phyloP scores from a whole-genome alignment of 2,888 invertebrate genomes.

The Phymatocera aterrima region DNA sequence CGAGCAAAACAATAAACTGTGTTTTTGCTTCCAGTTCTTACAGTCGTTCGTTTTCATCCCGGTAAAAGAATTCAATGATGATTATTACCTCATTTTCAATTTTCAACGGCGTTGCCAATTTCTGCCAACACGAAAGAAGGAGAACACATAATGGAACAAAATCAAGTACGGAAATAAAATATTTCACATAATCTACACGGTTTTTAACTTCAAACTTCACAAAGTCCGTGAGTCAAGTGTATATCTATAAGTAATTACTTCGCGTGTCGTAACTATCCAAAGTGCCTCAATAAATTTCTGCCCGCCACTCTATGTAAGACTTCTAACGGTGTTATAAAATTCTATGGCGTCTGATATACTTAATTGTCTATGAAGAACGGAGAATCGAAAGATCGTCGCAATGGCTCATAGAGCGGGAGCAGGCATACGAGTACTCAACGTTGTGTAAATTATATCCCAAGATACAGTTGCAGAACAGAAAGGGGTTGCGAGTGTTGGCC shows the following conservation, averaged over 20 bases:
- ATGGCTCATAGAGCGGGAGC: neutral
- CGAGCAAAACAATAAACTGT: slow-evolving; percentile 28
- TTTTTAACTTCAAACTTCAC: neutral
- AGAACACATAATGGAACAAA: neutral
- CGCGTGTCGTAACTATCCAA: neutral
- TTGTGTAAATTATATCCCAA: neutral
- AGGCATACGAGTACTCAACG: neutral
- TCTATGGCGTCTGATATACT: neutral
- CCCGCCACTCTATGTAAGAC: neutral
- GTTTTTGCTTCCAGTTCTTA: neutral
- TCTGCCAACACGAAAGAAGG: neutral
- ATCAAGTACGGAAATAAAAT: neutral
- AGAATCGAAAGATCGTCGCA: neutral
- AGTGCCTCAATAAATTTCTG: neutral
- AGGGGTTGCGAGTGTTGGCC: neutral
- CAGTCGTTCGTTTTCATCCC: neutral
- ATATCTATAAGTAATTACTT: neutral
- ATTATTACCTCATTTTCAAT: neutral
- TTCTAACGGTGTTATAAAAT: neutral
- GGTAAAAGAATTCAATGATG: neutral
- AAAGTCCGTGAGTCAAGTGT: neutral
- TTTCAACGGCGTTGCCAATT: neutral
- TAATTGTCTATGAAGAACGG: neutral
- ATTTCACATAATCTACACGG: neutral
- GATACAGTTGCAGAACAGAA: neutral